phyloP scores from a whole-genome alignment of 2,888 invertebrate genomes.

The Esperia sulphurella region DNA sequence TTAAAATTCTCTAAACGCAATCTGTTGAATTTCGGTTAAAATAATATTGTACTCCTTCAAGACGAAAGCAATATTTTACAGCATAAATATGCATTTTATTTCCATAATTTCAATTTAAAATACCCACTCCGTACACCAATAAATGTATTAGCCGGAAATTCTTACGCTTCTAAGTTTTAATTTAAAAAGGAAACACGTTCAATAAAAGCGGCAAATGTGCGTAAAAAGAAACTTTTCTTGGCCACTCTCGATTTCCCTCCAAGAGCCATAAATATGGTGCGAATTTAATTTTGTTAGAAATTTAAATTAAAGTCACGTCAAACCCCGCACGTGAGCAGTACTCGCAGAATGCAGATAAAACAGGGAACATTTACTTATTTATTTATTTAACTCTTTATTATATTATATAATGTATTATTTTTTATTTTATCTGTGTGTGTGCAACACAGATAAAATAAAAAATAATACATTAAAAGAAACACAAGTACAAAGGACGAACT shows the following conservation, averaged over 20 bases:
- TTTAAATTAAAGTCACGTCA: conserved; percentile 72
- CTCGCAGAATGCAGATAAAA: conserved; percentile 44
- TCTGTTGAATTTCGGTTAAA: too few species aligned
- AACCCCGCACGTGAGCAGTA: conserved; percentile 63
- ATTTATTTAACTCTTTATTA: too few species aligned
- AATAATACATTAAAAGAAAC: too few species aligned
- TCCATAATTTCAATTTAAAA: conserved; percentile 11
- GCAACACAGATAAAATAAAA: too few species aligned
- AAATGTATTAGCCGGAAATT: conserved; percentile 4
- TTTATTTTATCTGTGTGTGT: too few species aligned
- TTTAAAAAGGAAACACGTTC: neutral
- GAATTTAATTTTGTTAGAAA: conserved; percentile 70
- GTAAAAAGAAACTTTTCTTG: conserved; percentile 29
- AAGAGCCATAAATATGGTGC: conserved; percentile 70
- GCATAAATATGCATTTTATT: neutral
- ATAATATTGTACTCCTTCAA: too few species aligned
- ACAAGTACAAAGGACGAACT: too few species aligned
- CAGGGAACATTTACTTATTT: too few species aligned
- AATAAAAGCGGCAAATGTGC: neutral
- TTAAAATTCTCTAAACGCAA: too few species aligned
- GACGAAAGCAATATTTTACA: too few species aligned
- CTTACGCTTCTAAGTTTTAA: neutral
- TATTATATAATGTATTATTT: too few species aligned
- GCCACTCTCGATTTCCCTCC: conserved; percentile 56
- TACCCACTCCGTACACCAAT: conserved; percentile 2